phyloP scores from a whole-genome alignment of 2,888 invertebrate species.

The Nephrocerus scutellatus region DNA sequence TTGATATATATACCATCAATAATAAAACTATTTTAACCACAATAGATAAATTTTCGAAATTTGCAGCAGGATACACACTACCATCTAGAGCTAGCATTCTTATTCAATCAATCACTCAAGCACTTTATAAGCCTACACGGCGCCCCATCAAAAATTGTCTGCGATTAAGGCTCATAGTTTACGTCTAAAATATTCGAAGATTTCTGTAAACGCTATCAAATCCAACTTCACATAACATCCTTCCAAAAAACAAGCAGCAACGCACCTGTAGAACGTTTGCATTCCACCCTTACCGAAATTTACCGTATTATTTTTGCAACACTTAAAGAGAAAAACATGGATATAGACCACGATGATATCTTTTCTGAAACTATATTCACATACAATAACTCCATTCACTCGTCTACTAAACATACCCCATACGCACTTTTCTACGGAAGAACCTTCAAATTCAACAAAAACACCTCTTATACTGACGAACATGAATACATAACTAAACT shows the following conservation, averaged over 20 bases:
- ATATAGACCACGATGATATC: constrained; percentile 12
- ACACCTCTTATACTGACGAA: too few relatives aligned
- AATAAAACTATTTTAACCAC: constrained; percentile 15
- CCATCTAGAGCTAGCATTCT: constrained; percentile 14
- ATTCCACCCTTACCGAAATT: constrained; percentile 21
- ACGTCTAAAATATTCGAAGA: constrained; percentile 17
- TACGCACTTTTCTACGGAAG: too few relatives aligned
- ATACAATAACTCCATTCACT: too few relatives aligned
- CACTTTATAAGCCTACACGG: constrained; percentile 15
- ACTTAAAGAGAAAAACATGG: constrained; percentile 1
- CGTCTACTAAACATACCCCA: too few relatives aligned
- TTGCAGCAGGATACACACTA: constrained; percentile 16
- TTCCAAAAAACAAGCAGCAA: constrained; percentile 19
- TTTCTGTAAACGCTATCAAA: constrained; percentile 15
- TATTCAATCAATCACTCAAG: constrained; percentile 13
- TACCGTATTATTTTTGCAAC: constrained; percentile 15
- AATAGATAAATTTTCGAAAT: constrained; percentile 23
- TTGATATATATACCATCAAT: constrained; percentile 19
- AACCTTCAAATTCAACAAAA: too few relatives aligned
- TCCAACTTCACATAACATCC: constrained; percentile 14
- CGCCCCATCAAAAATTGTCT: constrained; percentile 15
- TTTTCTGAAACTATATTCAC: constrained; percentile 16
- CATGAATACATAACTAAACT: too few relatives aligned
- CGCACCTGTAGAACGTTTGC: constrained; percentile 17
- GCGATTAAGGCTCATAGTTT: constrained; percentile 22